These are phyloP conservation scores for Drosophila emarginata DNA, from an alignment of 2,888 invertebrate species.

Conservation along the genomic window DNA sequence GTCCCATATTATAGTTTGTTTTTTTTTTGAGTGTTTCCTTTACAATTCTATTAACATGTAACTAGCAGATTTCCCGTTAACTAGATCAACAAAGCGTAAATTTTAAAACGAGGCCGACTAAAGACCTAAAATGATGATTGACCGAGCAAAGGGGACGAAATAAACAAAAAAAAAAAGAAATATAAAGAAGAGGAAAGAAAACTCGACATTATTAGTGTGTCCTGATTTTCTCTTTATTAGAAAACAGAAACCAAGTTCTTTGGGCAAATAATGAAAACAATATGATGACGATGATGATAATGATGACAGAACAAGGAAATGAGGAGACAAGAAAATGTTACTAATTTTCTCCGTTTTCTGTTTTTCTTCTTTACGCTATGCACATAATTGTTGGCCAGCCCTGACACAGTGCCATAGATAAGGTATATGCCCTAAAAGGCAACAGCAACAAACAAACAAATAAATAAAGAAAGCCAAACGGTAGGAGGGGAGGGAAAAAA, in stretches of 20 bases:
- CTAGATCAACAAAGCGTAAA: slow-evolving; percentile 34
- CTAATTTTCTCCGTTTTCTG: slow-evolving; percentile 62
- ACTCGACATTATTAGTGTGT: slow-evolving; percentile 57
- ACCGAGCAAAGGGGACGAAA: slow-evolving; percentile 52
- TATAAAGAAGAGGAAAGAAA: not conserved
- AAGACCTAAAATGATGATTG: slow-evolving; percentile 57
- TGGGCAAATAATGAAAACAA: slow-evolving; percentile 33
- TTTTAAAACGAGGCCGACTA: slow-evolving; percentile 55
- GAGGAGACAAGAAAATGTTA: slow-evolving; percentile 51
- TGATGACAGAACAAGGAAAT: slow-evolving; percentile 35
- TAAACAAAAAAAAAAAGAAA: slow-evolving; percentile 9
- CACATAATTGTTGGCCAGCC: slow-evolving; percentile 73
- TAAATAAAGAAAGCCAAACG: slow-evolving; percentile 40
- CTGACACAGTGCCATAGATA: slow-evolving; percentile 69
- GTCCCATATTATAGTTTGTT: too few relatives aligned
- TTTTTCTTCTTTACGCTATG: slow-evolving; percentile 40
- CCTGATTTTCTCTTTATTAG: slow-evolving; percentile 46
- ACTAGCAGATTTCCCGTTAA: not conserved
- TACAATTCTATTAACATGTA: not conserved
- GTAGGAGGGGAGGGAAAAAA: slow-evolving; percentile 36
- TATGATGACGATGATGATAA: slow-evolving; percentile 31
- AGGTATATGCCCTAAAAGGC: slow-evolving; percentile 2
- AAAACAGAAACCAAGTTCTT: slow-evolving; percentile 65
- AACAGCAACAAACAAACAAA: slow-evolving; percentile 31
- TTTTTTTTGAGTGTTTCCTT: too few relatives aligned